Percentiles rank a stretch among this genome's conserved stretches.
Evolutionary conservation across 2,888 invertebrate genomes (phyloP).

Genomic region (Drosophila prostipennis): DNA sequence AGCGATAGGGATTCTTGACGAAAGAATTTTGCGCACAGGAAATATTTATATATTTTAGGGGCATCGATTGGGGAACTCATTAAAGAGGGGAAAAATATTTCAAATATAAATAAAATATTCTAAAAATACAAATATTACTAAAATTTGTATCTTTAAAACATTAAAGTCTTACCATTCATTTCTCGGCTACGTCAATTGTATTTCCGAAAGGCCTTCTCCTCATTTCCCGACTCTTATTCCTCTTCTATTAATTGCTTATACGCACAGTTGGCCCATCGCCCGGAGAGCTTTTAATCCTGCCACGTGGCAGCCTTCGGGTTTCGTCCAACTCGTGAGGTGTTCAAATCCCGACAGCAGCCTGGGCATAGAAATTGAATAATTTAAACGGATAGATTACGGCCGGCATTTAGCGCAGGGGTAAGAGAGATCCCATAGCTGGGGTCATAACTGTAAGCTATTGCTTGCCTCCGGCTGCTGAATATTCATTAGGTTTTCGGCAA

Average conservation of each 20-base stretch:
- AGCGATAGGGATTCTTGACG: slow-evolving; percentile 17
- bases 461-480: slow-evolving; percentile 34
- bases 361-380: slow-evolving; percentile 35
- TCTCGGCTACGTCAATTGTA: background rate
- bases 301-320: slow-evolving; percentile 42
- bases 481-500: slow-evolving; percentile 39
- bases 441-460: slow-evolving; percentile 34
- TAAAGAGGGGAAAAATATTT: background rate
- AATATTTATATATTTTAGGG: slow-evolving; percentile 22
- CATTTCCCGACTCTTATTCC: slow-evolving; percentile 1
- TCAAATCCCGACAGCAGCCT: slow-evolving; percentile 28
- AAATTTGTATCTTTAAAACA: background rate
- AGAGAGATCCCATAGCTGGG: slow-evolving; percentile 7
- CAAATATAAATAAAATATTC: background rate
- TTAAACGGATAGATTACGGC: slow-evolving; percentile 38
- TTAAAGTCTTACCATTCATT: background rate
- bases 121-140: background rate
- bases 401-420: slow-evolving; percentile 14
- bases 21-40: slow-evolving; percentile 20
- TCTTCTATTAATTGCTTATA: slow-evolving; percentile 32
- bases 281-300: slow-evolving; percentile 28
- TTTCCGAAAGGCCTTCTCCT: background rate
- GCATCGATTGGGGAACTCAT: slow-evolving; percentile 1
- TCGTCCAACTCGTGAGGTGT: slow-evolving; percentile 29
- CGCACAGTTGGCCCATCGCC: slow-evolving; percentile 25